Conservation (phyloP, 2,888 invertebrate species). For the Romanomermis culicivorax region DNA sequence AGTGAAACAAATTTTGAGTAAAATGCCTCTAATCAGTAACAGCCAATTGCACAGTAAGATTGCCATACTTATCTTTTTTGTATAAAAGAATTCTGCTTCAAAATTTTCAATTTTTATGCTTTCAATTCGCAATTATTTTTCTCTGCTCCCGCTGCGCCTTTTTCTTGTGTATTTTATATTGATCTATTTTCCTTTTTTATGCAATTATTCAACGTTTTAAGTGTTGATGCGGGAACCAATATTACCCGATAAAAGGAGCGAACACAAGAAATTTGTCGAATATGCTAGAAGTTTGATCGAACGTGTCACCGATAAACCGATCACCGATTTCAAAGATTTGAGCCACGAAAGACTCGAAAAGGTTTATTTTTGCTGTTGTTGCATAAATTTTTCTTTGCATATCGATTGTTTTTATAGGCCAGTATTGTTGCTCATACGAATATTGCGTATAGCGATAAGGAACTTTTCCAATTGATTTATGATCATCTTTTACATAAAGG, state of each 20-base stretch:
- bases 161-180: too few relatives aligned
- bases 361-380: constrained; percentile 5
- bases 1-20: constrained; percentile 73
- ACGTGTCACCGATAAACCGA: constrained; percentile 19
- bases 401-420: constrained; percentile 35
- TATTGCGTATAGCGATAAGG: constrained; percentile 78
- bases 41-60: constrained; percentile 62
- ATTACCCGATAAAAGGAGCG: constrained; percentile 77
- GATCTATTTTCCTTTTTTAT: too few relatives aligned
- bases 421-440: constrained; percentile 87
- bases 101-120: too few relatives aligned
- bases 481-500: constrained; percentile 58
- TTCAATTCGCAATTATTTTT: too few relatives aligned
- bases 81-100: too few relatives aligned
- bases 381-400: not conserved
- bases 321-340: constrained; percentile 4
- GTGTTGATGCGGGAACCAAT: constrained; percentile 86
- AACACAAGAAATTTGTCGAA: constrained; percentile 84
- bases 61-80: too few relatives aligned
- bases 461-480: constrained; percentile 70
- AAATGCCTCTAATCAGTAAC: constrained; percentile 73
- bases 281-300: constrained; percentile 73
- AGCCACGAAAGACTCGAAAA: constrained; percentile 2
- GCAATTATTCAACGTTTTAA: too few relatives aligned
- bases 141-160: too few relatives aligned